Evolutionary conservation across 2,888 invertebrate genomes (phyloP), one percentile per base, ranked within the genome.

Genomic region (Rhabditoides inermis): DNA sequence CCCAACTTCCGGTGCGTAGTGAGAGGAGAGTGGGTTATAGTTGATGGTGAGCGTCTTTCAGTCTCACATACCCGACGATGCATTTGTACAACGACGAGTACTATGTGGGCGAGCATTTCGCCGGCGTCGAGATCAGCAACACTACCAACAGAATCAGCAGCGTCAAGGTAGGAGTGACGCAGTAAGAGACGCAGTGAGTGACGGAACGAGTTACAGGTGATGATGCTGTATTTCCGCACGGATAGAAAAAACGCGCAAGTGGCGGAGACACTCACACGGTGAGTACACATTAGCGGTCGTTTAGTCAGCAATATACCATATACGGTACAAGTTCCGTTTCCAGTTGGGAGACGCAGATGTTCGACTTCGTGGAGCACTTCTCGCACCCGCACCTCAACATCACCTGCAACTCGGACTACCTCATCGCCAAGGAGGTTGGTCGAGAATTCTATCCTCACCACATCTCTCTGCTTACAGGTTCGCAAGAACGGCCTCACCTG

Each of bases 71-170:
- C 45, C 69, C 69, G 2, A 69, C 67, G n/a, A 68, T 69, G 65
- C 67, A 66, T 53, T 45, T 69, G n/a, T 69, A 68, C 55, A 68
- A 69, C 45, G 69, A 69, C 55, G 69, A 69, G 42, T 68, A 65
- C 58, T 69, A 69, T 45, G 69, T 69, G 28, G 69, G 67, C n/a
- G 69, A 69, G 44, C 67, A 69, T 51, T 69, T 69, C 42, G 65
- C 64, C 6, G 69, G 69, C 0, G 69, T 69, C 7, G 46, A 63
- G 45, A 60, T 69, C 28, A 63, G 68, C 51, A 50, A 55, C 25
- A 60, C 59, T 20, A 66, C 68, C 4, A 63, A 64, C 51, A 57
- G 64, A 58, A 50, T 50, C 6, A 28, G 25, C 12, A 45, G 41
- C 6, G 49, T 49, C n/a, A 49, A 53, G 49, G 48, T 51, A 22